Base-by-base conservation (phyloP, 1,140 invertebrate genomes). In the Himalopsyche phryganea region DNA sequence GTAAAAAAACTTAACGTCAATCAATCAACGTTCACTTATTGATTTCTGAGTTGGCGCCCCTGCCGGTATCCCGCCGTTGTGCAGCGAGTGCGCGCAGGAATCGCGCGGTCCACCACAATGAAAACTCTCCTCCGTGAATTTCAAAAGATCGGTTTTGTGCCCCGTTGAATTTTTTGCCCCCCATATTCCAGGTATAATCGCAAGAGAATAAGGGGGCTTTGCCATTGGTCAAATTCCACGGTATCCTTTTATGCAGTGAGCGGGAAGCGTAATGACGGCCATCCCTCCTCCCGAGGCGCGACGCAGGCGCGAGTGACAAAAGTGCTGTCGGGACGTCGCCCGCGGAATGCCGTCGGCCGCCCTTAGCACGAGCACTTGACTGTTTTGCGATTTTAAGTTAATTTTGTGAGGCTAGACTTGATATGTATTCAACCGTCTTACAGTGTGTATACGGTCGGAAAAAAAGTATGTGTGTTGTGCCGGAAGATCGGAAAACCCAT, bases 161-260 rank as follows among this genome's bases (percentile, higher is more conserved):
- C 49, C 38, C 38, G 23, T 28, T 73, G 66, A 65, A 44, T 53
- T 62, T 56, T 55, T 56, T 55, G 44, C 36, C 14, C 20, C 46
- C 53, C 45, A 62, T 62, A 55, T 62, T 58, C 60, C 55, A 50
- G 20, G 61, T 63, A 63, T 56, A 48, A 63, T 38, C 38, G 23
- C 44, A 63, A 44, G 48, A 51, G 71, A 76, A 77, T 74, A 71
- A 73, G 69, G 65, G 23, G 69, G 71, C 70, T 70, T 70, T 75
- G 72, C 75, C 76, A 78, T 78, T 75, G 73, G 68, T 73, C 69
- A 71, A 53, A 74, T 68, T 71, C 66, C 71, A 71, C 52, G 62
- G 66, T 72, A 69, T 70, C 71, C 72, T 78, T 74, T 75, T 75
- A 73, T 73, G 73, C 73, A 69, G 69, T 69, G 73, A 72, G 72